A percentile compares a stretch with the other conserved stretches of the same genome.
phyloP scores from a whole-genome alignment of 1,140 invertebrate genomes.

The Cyclina sinensis region DNA sequence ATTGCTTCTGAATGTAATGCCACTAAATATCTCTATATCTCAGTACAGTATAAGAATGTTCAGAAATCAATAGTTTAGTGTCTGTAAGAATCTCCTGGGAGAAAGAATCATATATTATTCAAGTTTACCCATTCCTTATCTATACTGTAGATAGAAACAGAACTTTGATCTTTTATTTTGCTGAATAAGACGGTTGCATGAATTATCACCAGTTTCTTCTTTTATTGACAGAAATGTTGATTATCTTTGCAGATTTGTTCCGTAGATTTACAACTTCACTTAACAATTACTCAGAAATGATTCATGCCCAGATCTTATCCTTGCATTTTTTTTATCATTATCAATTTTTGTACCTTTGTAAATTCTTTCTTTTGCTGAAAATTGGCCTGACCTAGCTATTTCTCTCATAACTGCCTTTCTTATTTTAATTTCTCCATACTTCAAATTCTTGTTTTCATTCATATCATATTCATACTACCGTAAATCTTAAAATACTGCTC shows the following conservation, averaged over 20 bases:
- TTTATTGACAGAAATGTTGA: neutral
- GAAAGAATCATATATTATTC: conserved; percentile 25
- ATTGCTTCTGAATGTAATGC: too few species aligned
- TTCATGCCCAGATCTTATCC: neutral
- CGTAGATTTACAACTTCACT: neutral
- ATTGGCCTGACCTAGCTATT: too few species aligned
- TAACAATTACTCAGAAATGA: neutral
- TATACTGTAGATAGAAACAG: neutral
- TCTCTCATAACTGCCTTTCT: too few species aligned
- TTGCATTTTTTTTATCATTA: too few species aligned
- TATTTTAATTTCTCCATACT: too few species aligned
- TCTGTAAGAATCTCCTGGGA: neutral
- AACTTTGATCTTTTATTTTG: conserved; percentile 31
- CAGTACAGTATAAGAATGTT: neutral
- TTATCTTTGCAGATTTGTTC: neutral
- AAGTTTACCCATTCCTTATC: conserved; percentile 2
- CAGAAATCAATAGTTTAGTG: conserved; percentile 21
- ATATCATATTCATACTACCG: too few species aligned
- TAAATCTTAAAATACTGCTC: too few species aligned
- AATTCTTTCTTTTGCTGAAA: too few species aligned
- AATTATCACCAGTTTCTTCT: neutral
- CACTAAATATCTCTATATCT: too few species aligned
- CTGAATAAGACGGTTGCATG: neutral
- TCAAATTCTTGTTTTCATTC: too few species aligned
- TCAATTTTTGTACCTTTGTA: too few species aligned